A percentile compares a stretch with the other conserved stretches of the same genome.
phyloP scores from a whole-genome alignment of 2,888 invertebrate species.

The Platypus cylindrus region DNA sequence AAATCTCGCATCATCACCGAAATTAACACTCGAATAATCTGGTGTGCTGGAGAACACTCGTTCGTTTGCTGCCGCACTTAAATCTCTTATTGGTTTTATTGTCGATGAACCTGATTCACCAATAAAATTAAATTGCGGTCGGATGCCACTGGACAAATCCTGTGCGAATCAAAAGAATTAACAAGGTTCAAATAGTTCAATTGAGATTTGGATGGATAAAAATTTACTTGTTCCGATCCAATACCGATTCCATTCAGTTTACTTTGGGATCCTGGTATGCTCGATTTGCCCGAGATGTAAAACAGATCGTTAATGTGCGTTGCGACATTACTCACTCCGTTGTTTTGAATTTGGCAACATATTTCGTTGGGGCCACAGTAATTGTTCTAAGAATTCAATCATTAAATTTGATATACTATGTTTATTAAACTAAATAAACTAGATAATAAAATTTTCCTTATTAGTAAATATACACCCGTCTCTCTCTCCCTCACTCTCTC shows the following conservation, averaged over 20 bases:
- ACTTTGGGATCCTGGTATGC: constrained; percentile 21
- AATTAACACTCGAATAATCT: constrained; percentile 27
- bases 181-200: too few relatives aligned
- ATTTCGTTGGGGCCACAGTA: constrained; percentile 18
- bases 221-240: constrained; percentile 24
- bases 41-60: constrained; percentile 23
- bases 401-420: too few relatives aligned
- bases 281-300: constrained; percentile 26
- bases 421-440: too few relatives aligned
- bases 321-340: constrained; percentile 15
- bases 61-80: constrained; percentile 18
- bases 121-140: constrained; percentile 22
- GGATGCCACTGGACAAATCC: too few relatives aligned
- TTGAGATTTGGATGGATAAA: background rate
- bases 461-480: too few relatives aligned
- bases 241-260: constrained; percentile 25
- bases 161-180: too few relatives aligned
- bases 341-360: constrained; percentile 19
- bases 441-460: too few relatives aligned
- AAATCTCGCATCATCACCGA: constrained; percentile 28
- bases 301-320: constrained; percentile 19
- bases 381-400: constrained; percentile 14
- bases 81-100: constrained; percentile 28
- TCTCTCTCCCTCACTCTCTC: too few relatives aligned
- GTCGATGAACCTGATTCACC: constrained; percentile 30